Base-by-base conservation (phyloP, 1,140 invertebrate species). In the Lepeophtheirus salmonis region DNA sequence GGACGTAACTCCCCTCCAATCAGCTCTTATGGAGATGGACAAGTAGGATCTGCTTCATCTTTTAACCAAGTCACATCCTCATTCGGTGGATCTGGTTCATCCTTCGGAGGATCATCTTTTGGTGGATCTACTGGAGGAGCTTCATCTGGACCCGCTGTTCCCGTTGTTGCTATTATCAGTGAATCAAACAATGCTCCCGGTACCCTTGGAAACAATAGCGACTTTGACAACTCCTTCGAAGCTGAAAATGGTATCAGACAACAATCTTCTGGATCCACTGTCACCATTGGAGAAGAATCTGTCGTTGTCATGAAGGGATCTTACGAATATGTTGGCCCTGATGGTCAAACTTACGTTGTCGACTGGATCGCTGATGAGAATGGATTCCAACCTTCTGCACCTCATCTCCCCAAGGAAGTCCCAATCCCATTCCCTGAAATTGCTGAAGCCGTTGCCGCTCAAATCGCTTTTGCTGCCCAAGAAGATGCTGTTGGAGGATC, bases 361-460 rank as follows among this genome's bases (percentile, higher is more conserved):
- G 64, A 62, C 12, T 73, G 73, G 67, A 75, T 73, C 17, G 80
- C 80, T 30, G 80, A 82, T 65, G 78, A 81, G 65, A 79, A 80
- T 64, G 80, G 80, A 16, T 82, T 80, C 69, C 67, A 74, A 48
- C 72, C 80, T 21, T 64, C 69, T n/a, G 77, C 77, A 20, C 75
- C 70, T 50, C 75, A 78, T 51, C 66, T 63, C 6, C 62, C 62
- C 48, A 22, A 48, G 2, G 21, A 61, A 14, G 22, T 61, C 54
- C 21, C 30, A 10, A 20, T 51, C 0, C 13, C 22, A 25, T 25
- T 30, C 26, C 55, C 56, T 50, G 51, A 64, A 50, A 30, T 60
- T 16, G 48, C 62, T 20, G 62, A 23, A 13, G 62, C 56, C 26
- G 56, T 58, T 25, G 18, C 6, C 10, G 56, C 56, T 50, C 56